These are phyloP conservation scores for Pluvialis apricaria DNA, from an alignment of 2,113 vertebrate genomes.

Conservation along the genomic window DNA sequence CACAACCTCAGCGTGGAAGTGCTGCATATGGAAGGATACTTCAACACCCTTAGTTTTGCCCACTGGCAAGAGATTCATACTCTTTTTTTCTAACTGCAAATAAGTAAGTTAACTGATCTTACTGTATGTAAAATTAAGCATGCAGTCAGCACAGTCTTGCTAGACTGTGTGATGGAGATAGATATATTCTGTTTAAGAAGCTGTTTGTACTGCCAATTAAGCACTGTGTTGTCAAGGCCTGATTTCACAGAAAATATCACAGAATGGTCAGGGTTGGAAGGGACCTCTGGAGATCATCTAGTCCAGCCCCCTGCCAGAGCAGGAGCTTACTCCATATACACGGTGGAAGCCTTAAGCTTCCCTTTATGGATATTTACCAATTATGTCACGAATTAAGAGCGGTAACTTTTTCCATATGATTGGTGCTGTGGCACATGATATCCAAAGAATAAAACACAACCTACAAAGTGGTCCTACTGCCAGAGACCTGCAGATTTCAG, in stretches of 20 bases:
- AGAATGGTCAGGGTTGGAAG: no score
- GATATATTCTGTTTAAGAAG: not conserved
- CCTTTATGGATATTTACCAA: conserved; percentile 31
- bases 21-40: not conserved
- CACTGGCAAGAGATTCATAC: not conserved
- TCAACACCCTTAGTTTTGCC: not conserved
- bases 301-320: no score
- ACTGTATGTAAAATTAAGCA: not conserved
- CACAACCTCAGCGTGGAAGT: not conserved
- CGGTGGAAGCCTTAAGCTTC: conserved; percentile 33
- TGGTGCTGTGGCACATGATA: not conserved
- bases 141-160: not conserved
- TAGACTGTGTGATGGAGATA: not conserved
- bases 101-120: not conserved
- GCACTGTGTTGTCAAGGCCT: not conserved
- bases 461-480: not conserved
- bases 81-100: not conserved
- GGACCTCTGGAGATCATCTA: no score
- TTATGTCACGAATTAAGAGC: not conserved
- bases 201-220: conserved; percentile 11
- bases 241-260: no score
- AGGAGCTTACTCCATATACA: not conserved
- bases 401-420: not conserved
- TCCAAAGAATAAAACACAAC: not conserved
- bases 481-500: not conserved